Evolutionary conservation across 2,797 vertebrate species (phyloP).

Genomic region (Brotula barbata): DNA sequence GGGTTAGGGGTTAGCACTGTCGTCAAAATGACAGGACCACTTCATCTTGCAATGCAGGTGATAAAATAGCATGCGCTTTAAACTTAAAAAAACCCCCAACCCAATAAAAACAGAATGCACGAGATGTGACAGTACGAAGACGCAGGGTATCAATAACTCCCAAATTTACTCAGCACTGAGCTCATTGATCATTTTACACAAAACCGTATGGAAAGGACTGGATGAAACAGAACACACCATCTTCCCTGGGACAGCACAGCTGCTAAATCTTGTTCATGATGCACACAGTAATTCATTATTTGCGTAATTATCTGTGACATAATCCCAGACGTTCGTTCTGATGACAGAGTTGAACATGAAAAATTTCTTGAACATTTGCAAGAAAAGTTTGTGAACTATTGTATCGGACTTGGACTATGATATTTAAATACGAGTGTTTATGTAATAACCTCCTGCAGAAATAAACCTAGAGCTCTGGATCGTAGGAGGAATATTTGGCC

Average conservation of each 20-base stretch:
- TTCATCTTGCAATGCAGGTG: slow-evolving; percentile 28
- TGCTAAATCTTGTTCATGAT: background rate
- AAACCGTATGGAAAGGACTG: slow-evolving; percentile 15
- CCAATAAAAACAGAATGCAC: too few species aligned
- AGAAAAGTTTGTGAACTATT: too few species aligned
- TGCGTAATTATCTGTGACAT: too few species aligned
- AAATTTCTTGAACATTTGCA: too few species aligned
- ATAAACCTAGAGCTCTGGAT: too few species aligned
- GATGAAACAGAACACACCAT: slow-evolving; percentile 6
- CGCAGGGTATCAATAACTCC: slow-evolving; percentile 2
- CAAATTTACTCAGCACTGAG: background rate
- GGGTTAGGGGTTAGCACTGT: slow-evolving; percentile 13
- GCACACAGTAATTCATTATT: background rate
- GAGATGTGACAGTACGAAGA: slow-evolving; percentile 8
- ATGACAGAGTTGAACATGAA: too few species aligned
- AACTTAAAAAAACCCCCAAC: slow-evolving; percentile 23
- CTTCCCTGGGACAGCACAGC: slow-evolving; percentile 10
- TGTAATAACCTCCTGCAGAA: too few species aligned
- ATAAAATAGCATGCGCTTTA: background rate
- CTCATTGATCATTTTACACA: too few species aligned
- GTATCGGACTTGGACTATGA: too few species aligned
- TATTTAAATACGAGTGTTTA: too few species aligned
- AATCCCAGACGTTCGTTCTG: too few species aligned
- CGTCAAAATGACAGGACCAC: slow-evolving; percentile 17
- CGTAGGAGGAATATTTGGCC: too few species aligned